Conservation (phyloP, 2,113 vertebrate species). For the Bubo scandiacus region DNA sequence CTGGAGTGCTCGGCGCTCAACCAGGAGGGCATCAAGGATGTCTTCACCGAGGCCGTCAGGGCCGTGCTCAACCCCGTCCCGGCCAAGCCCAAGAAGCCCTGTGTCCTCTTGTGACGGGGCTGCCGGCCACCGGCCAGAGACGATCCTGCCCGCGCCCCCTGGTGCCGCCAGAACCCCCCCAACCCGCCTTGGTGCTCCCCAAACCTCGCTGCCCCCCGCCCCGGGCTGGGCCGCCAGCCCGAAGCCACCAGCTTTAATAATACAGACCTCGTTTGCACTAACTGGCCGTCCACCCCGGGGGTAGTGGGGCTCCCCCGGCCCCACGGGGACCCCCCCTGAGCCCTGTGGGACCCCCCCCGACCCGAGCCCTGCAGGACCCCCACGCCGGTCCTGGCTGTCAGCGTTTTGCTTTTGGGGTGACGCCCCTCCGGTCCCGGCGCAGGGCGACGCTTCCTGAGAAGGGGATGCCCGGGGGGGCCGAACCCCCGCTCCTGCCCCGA, state of each 20-base stretch:
- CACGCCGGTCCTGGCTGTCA: no score
- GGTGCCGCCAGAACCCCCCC: not conserved
- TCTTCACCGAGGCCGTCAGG: conserved; percentile 86
- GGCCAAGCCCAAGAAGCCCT: conserved; percentile 75
- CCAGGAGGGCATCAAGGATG: conserved; percentile 95
- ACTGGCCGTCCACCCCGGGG: accelerated
- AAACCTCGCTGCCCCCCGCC: not conserved
- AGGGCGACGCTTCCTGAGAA: not conserved
- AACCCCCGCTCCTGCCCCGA: not conserved
- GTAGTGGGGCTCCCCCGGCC: not conserved
- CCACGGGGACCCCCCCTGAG: not conserved
- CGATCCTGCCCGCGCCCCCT: not conserved
- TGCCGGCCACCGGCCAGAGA: not conserved
- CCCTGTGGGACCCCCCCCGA: not conserved
- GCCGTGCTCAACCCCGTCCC: conserved; percentile 88
- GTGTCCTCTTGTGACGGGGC: conserved; percentile 82
- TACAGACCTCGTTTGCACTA: conserved; percentile 11
- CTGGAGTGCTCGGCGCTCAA: conserved; percentile 93
- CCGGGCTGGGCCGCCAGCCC: not conserved
- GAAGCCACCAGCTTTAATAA: not conserved
- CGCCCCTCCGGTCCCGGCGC: accelerated
- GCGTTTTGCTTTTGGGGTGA: no score
- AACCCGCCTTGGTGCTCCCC: accelerated
- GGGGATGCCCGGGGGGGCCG: not conserved
- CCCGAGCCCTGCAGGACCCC: not conserved